phyloP scores from a whole-genome alignment of 2,113 vertebrate species.

The Onychostoma macrolepis region DNA sequence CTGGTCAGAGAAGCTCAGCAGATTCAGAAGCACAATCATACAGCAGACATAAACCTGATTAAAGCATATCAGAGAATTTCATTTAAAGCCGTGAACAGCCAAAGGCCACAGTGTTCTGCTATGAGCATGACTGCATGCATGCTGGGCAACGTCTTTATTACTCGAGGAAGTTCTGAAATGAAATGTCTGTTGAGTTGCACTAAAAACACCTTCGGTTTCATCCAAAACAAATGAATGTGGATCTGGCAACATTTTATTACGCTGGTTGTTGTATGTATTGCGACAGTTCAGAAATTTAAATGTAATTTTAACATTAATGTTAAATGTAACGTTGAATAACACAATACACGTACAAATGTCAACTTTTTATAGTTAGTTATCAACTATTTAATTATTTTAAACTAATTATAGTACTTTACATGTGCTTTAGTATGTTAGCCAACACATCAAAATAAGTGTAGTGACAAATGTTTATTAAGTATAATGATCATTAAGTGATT shows the following conservation, averaged over 20 bases:
- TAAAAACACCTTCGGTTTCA: background rate
- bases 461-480: too few species aligned
- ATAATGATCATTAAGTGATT: too few species aligned
- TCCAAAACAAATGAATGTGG: background rate
- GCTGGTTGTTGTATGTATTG: background rate
- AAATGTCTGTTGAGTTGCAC: background rate
- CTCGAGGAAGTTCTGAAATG: too few species aligned
- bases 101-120: background rate
- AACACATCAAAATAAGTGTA: too few species aligned
- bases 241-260: background rate
- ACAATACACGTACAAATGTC: too few species aligned
- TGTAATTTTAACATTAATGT: background rate
- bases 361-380: too few species aligned
- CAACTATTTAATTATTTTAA: too few species aligned
- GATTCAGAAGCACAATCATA: background rate
- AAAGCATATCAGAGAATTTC: background rate
- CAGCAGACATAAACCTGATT: background rate
- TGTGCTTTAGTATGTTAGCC: too few species aligned
- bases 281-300: background rate
- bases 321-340: too few species aligned
- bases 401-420: too few species aligned
- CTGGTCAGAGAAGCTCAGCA: background rate
- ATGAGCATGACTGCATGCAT: background rate
- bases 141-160: background rate
- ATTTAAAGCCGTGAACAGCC: background rate